Evolutionary conservation across 92 coral and sea anemone species (phyloP), one percentile per base, ranked within the genome.

Genomic region (Umimayanthus kanabou): DNA sequence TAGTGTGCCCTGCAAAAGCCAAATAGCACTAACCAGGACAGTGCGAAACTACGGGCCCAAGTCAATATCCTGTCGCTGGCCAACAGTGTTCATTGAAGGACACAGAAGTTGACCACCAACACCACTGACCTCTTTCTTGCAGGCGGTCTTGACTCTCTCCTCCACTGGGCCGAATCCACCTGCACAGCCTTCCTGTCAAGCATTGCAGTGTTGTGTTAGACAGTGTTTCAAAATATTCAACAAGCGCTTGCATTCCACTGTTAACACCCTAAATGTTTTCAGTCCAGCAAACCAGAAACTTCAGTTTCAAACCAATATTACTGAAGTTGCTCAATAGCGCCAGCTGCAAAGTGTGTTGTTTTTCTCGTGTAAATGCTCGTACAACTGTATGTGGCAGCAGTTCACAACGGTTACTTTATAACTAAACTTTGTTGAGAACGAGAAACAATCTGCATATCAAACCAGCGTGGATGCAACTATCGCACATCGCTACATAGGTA

Each of bases 161-260:
- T 82, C 55, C 86, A 40, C 64, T 23, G 86, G 58, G 77, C 40
- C 18, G n/a, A 69, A 61, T 94, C 95, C 25, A 91, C 95, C 61
- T 94, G 96, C 18, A 91, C 92, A 9, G 91, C 90, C 85, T 94
- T 94, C 66, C 96, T 94, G 89, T 0, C 22, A 42, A 26, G 22
- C 72, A 26, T 39, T 25, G 28, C 58, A 40, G 49, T 42, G 53
- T 23, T 22, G n/a, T 25, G 8, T 29, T 50, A 25, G 22, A 25
- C 30, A 13, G n/a, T 49, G 57, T 14, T 23, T 77, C 64, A 47
- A 49, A 45, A 25, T 1, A n/a, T 66, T n/a, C 10, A 5, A 64
- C 3, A 9, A 79, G 45, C 5, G 28, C 13, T 28, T 39, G 10
- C 22, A 6, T 26, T 79, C 1, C 39, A 49, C 45, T 2, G 0